Evolutionary conservation across 2,113 vertebrate species (phyloP).

Genomic region (Atrichornis clamosus): DNA sequence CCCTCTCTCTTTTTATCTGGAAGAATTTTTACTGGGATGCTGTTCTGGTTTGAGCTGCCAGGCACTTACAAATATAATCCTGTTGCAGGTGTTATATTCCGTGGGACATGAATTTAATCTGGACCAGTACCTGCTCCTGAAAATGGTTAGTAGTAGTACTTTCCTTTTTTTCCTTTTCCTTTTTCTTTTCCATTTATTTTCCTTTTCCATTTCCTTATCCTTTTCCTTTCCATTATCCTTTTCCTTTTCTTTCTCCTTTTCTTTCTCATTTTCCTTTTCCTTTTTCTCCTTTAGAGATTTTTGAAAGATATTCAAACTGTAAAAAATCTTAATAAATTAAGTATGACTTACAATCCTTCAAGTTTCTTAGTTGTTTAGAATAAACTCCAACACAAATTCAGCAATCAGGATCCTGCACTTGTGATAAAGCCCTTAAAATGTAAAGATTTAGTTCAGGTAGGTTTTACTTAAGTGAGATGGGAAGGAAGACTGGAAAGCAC

Average conservation of each 20-base stretch:
- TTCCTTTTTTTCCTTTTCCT: rapidly evolving
- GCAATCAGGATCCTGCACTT: rapidly evolving
- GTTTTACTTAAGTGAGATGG: background rate
- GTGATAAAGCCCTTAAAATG: rapidly evolving
- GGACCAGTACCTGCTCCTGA: background rate
- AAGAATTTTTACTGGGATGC: background rate
- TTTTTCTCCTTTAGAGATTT: background rate
- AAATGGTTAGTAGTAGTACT: background rate
- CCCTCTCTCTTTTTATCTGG: too few relatives aligned
- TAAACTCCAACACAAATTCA: background rate
- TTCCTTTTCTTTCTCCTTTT: rapidly evolving
- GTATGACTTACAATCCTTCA: background rate
- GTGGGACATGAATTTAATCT: background rate
- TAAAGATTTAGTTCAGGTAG: background rate
- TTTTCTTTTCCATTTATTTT: too few relatives aligned
- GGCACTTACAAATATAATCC: background rate
- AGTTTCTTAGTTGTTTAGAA: background rate
- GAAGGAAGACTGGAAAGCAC: background rate
- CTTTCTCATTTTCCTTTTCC: rapidly evolving
- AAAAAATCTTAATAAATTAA: background rate
- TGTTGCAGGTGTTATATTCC: background rate
- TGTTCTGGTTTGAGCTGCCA: background rate
- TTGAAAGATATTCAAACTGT: background rate
- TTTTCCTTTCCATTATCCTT: rapidly evolving
- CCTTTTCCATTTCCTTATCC: rapidly evolving